Evolutionary conservation across 2,113 vertebrate species (phyloP).

Genomic region (Zonotrichia leucophrys): DNA sequence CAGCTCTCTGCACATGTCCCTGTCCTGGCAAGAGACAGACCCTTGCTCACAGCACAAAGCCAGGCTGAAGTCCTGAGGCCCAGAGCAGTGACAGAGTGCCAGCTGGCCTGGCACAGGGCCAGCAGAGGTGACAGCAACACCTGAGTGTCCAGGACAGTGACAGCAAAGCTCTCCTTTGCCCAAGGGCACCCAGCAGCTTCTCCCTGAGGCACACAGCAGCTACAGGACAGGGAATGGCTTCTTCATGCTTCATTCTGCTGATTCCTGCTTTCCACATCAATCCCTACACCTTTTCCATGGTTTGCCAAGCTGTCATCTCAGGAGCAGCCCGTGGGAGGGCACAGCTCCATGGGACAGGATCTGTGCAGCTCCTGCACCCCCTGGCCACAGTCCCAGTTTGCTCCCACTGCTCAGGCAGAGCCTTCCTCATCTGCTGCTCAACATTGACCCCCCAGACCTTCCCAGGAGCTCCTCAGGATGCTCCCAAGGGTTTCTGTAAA

Average conservation of each 20-base stretch:
- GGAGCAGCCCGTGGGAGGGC: neutral
- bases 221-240: neutral
- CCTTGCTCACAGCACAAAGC: neutral
- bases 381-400: neutral
- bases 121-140: neutral
- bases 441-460: accelerated
- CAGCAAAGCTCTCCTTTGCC: neutral
- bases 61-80: neutral
- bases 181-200: neutral
- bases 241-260: neutral
- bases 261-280: neutral
- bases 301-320: neutral
- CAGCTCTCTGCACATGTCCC: neutral
- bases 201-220: neutral
- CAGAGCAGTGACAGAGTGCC: neutral
- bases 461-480: neutral
- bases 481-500: neutral
- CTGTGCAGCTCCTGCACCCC: neutral
- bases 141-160: neutral
- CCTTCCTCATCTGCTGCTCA: neutral
- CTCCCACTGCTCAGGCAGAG: neutral
- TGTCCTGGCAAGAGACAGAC: neutral
- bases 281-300: neutral
- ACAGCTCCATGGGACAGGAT: neutral
- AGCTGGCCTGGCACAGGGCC: neutral